A percentile compares a stretch with the other conserved stretches of the same genome.
Conservation (phyloP, 2,797 vertebrate genomes). For the Adrianichthys oophorus region DNA sequence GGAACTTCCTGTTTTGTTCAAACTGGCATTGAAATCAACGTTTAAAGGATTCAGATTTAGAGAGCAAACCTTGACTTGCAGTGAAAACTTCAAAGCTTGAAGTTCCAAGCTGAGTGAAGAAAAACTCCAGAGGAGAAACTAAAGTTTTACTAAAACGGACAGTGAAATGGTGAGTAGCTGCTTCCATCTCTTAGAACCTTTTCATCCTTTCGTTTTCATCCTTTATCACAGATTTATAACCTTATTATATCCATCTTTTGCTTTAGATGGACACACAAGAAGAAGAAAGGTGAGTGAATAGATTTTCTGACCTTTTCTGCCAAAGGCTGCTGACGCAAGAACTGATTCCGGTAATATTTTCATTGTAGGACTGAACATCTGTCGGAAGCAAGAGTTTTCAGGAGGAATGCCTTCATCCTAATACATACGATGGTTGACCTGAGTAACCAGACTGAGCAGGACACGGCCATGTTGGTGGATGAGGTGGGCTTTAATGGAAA, state of each 20-base stretch:
- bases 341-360: not conserved
- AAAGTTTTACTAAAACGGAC: not conserved
- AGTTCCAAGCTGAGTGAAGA: too few relatives aligned
- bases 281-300: not conserved
- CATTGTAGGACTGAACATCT: not conserved
- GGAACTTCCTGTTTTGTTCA: too few relatives aligned
- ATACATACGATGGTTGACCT: rapidly evolving
- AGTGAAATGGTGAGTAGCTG: constrained; percentile 21
- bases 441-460: rapidly evolving
- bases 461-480: constrained; percentile 6
- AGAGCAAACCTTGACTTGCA: too few relatives aligned
- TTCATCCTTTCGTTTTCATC: not conserved
- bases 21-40: too few relatives aligned
- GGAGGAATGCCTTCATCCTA: not conserved
- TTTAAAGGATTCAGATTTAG: too few relatives aligned
- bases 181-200: not conserved
- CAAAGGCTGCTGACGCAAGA: too few relatives aligned
- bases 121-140: not conserved
- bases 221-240: not conserved
- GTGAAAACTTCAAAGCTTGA: too few relatives aligned
- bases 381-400: rapidly evolving
- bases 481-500: constrained; percentile 30
- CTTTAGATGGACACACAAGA: rapidly evolving
- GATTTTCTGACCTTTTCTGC: too few relatives aligned
- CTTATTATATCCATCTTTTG: too few relatives aligned